Conservation (phyloP, 2,888 invertebrate species). For the Therioaphis trifolii region DNA sequence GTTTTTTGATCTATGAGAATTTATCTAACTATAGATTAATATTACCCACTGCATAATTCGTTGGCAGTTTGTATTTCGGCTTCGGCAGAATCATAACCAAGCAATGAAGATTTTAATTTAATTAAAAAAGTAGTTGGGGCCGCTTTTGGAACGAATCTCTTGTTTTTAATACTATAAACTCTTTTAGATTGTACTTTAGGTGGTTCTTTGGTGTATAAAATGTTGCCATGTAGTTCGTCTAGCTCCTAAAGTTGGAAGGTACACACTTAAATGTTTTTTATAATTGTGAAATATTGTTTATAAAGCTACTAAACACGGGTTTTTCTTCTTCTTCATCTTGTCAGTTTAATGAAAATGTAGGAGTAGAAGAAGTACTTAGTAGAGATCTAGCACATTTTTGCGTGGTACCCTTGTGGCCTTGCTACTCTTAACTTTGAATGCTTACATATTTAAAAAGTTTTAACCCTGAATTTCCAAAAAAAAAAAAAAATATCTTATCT, state of each 20-base stretch:
- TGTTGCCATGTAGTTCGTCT: conserved; percentile 25
- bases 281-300: too few species aligned
- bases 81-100: conserved; percentile 81
- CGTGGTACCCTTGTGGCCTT: too few species aligned
- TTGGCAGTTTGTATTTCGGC: conserved; percentile 76
- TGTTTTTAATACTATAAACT: conserved; percentile 9
- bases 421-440: too few species aligned
- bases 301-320: too few species aligned
- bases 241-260: neutral
- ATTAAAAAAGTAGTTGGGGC: conserved; percentile 71
- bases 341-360: too few species aligned
- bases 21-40: neutral
- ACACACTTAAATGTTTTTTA: neutral
- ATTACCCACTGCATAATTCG: conserved; percentile 63
- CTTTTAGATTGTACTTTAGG: neutral
- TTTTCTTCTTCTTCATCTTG: too few species aligned
- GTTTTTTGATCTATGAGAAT: neutral
- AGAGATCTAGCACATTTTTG: too few species aligned
- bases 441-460: too few species aligned
- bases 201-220: conserved; percentile 25
- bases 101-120: conserved; percentile 76
- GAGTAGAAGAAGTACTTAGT: too few species aligned
- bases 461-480: too few species aligned
- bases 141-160: neutral
- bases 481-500: too few species aligned